A percentile compares a stretch with the other conserved stretches of the same genome.
phyloP scores from a whole-genome alignment of 2,797 vertebrate genomes.

The Rallus crepitans region DNA sequence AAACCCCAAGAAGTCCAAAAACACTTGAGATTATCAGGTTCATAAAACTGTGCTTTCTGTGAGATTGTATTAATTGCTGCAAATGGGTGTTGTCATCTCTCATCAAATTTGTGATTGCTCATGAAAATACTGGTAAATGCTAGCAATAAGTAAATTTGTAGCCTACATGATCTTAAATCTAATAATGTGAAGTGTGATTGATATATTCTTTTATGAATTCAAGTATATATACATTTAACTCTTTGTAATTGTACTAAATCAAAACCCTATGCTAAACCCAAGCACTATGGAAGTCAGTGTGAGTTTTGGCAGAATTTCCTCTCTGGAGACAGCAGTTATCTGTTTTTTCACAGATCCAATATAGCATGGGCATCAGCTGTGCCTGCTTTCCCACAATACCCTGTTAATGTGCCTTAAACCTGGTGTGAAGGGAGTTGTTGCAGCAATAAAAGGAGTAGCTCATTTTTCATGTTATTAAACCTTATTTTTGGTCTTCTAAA shows the following conservation, averaged over 20 bases:
- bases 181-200: neutral
- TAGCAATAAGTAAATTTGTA: constrained; percentile 10
- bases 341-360: neutral
- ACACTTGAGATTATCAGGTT: constrained; percentile 35
- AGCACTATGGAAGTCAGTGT: neutral
- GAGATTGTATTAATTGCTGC: constrained; percentile 29
- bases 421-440: neutral
- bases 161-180: neutral
- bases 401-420: neutral
- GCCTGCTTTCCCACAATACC: neutral
- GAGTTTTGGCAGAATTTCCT: constrained; percentile 13
- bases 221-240: neutral
- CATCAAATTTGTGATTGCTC: constrained; percentile 18
- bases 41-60: neutral
- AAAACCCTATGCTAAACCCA: neutral
- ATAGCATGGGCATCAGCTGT: constrained; percentile 18
- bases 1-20: constrained; percentile 34
- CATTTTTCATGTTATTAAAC: neutral
- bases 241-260: constrained; percentile 23
- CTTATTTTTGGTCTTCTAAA: neutral
- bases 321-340: constrained; percentile 1
- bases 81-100: constrained; percentile 22
- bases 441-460: neutral
- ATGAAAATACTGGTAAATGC: constrained; percentile 5
- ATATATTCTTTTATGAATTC: neutral